Conservation (phyloP, 37 sponge, comb jelly and placozoan genomes). For the Corticium candelabrum region DNA sequence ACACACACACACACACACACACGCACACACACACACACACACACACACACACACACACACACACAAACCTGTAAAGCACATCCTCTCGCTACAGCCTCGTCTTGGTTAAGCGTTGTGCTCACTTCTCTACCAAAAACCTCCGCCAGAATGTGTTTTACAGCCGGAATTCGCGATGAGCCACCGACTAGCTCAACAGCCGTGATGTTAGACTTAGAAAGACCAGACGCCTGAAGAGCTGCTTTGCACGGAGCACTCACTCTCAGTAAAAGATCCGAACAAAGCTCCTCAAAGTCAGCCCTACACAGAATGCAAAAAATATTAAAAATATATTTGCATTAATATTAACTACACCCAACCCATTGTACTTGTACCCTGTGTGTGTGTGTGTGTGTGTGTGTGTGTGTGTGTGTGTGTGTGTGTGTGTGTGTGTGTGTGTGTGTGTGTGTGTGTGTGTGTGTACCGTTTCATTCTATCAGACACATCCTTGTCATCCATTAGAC, state of each 20-base stretch:
- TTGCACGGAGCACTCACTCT: conserved; percentile 46
- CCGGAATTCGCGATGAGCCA: conserved; percentile 80
- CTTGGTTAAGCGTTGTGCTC: conserved; percentile 93
- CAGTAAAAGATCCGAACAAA: conserved; percentile 65
- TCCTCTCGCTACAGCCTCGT: conserved; percentile 90
- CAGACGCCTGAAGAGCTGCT: conserved; percentile 51
- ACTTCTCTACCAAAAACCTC: conserved; percentile 60
- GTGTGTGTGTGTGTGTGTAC: too few species aligned
- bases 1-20: conserved; percentile 5
- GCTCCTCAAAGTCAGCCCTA: conserved; percentile 65
- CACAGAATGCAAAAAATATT: background rate
- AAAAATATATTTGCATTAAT: background rate
- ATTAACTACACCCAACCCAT: background rate
- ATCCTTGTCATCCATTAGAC: conserved; percentile 88
- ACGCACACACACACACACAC: conserved; percentile 2
- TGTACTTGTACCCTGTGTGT: background rate
- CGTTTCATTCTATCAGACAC: conserved; percentile 63
- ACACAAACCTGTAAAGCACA: conserved; percentile 84
- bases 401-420: too few species aligned
- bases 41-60: conserved; percentile 5
- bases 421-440: too few species aligned
- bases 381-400: background rate
- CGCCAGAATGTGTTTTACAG: conserved; percentile 58
- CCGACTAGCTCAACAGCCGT: conserved; percentile 88
- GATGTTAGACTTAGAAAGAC: conserved; percentile 62